A percentile compares a stretch with the other conserved stretches of the same genome.
These are phyloP conservation scores for Bubalus kerabau DNA, from an alignment of 2,113 vertebrate species.

Conservation along the genomic window DNA sequence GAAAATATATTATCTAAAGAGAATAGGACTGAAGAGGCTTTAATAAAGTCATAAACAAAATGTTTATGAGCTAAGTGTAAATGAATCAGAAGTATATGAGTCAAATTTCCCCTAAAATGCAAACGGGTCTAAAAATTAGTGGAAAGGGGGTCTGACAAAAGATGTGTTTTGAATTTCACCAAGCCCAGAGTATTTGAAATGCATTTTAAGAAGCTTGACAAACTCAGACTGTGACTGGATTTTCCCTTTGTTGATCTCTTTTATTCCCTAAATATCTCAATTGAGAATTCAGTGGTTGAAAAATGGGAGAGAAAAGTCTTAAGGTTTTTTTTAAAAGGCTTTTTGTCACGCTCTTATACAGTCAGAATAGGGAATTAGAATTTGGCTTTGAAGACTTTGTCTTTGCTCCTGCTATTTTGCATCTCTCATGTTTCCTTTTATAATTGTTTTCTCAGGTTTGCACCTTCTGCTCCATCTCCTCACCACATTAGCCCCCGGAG, in stretches of 20 bases:
- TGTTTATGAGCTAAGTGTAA: slow-evolving; percentile 67
- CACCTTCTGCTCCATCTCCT: slow-evolving; percentile 78
- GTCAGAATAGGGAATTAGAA: background rate
- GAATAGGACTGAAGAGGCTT: slow-evolving; percentile 27
- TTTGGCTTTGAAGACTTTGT: background rate
- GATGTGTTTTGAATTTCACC: slow-evolving; percentile 50
- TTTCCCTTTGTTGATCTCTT: slow-evolving; percentile 1
- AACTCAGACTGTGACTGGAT: slow-evolving; percentile 17
- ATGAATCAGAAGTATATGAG: slow-evolving; percentile 61
- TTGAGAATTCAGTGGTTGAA: slow-evolving; percentile 3
- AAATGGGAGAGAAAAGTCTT: background rate
- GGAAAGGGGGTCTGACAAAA: slow-evolving; percentile 20
- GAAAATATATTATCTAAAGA: slow-evolving; percentile 44
- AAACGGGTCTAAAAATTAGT: slow-evolving; percentile 61
- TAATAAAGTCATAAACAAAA: slow-evolving; percentile 53
- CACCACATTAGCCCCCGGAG: slow-evolving; percentile 82
- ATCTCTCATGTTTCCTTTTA: background rate
- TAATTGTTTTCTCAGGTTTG: slow-evolving; percentile 83
- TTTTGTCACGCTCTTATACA: background rate
- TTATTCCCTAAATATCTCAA: background rate
- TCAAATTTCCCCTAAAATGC: slow-evolving; percentile 60
- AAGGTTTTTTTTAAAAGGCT: background rate
- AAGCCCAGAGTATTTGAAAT: slow-evolving; percentile 29
- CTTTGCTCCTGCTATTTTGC: background rate
- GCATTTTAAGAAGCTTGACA: slow-evolving; percentile 40